Conservation (phyloP, 2,113 vertebrate genomes). For the Eclectus roratus region DNA sequence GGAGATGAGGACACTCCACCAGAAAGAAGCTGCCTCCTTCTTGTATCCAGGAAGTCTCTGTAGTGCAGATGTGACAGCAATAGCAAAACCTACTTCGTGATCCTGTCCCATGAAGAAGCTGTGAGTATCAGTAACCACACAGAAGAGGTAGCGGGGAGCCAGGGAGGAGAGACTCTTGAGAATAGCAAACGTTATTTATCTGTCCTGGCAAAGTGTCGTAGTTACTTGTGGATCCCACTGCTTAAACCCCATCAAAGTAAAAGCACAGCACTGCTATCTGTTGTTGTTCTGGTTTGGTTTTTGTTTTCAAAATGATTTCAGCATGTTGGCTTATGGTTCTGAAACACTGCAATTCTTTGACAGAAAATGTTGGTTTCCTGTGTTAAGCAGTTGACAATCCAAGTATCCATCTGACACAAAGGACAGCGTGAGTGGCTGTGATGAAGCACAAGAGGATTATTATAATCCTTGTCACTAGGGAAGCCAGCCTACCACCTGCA, state of each 20-base stretch:
- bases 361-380: neutral
- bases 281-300: neutral
- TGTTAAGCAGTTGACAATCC: neutral
- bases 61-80: neutral
- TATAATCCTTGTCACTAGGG: neutral
- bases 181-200: neutral
- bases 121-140: neutral
- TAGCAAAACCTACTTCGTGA: neutral
- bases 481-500: neutral
- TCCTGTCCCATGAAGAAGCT: neutral
- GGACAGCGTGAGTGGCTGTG: neutral
- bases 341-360: neutral
- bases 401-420: neutral
- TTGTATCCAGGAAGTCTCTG: neutral
- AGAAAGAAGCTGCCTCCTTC: neutral
- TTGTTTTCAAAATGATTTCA: neutral
- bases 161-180: neutral
- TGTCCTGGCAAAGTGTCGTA: accelerated
- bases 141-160: neutral
- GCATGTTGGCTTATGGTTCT: neutral
- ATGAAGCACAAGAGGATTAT: neutral
- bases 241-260: neutral
- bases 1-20: neutral
- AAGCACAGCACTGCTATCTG: neutral
- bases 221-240: neutral